phyloP scores from a whole-genome alignment of 2,797 vertebrate species.

The Bradypus variegatus region DNA sequence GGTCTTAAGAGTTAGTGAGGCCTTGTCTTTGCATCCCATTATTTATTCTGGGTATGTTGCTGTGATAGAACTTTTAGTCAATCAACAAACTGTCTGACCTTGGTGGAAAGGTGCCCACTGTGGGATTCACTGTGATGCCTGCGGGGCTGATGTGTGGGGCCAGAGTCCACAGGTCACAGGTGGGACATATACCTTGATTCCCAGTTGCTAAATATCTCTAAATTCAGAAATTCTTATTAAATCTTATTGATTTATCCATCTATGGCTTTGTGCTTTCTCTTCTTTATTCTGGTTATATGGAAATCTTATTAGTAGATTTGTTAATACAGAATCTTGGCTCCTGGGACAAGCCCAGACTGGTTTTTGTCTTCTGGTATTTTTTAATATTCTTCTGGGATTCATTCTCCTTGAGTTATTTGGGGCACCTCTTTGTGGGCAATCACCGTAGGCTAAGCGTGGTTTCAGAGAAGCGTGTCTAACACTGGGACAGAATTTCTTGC shows the following conservation, averaged over 20 bases:
- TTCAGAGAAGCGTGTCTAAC: too few species aligned
- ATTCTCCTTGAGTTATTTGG: too few species aligned
- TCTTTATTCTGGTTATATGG: not conserved
- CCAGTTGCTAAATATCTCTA: not conserved
- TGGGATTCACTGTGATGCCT: too few species aligned
- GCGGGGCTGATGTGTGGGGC: not conserved
- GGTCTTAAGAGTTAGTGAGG: not conserved
- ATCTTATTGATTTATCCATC: not conserved
- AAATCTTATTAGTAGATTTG: not conserved
- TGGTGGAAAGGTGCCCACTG: not conserved
- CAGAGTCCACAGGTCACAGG: not conserved
- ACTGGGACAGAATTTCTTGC: too few species aligned
- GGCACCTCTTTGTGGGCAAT: too few species aligned
- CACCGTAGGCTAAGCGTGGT: too few species aligned
- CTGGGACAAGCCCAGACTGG: too few species aligned
- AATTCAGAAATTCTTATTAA: not conserved
- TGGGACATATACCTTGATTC: not conserved
- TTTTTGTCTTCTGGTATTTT: too few species aligned
- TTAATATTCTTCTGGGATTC: too few species aligned
- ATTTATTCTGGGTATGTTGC: not conserved
- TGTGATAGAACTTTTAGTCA: not conserved
- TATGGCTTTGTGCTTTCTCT: not conserved
- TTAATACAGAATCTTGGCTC: not conserved
- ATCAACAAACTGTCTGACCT: not conserved
- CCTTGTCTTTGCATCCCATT: not conserved